Evolutionary conservation across 2,888 invertebrate species (phyloP).

Genomic region (Pammene aurita): DNA sequence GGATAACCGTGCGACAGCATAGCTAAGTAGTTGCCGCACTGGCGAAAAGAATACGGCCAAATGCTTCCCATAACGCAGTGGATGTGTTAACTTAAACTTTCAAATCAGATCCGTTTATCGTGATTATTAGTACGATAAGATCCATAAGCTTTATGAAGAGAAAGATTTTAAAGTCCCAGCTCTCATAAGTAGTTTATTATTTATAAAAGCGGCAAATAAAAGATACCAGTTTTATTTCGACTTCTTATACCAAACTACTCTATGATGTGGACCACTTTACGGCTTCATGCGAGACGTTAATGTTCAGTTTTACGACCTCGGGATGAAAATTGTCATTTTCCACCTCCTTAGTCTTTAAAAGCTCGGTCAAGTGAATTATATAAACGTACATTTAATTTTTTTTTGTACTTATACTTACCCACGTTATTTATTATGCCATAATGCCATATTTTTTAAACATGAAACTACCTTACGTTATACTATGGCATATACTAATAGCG

Average conservation of each 20-base stretch:
- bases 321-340: slow-evolving; percentile 13
- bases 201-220: background rate
- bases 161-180: background rate
- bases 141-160: no score
- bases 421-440: background rate
- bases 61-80: no score
- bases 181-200: background rate
- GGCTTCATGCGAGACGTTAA: slow-evolving; percentile 15
- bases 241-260: slow-evolving; percentile 3
- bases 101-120: no score
- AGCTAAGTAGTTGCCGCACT: no score
- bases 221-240: background rate
- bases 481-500: no score
- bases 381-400: background rate
- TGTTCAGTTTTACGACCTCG: slow-evolving; percentile 7
- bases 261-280: slow-evolving; percentile 11
- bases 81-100: no score
- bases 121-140: background rate
- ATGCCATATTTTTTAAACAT: no score
- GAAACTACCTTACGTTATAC: no score
- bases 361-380: background rate
- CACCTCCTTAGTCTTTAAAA: slow-evolving; percentile 11
- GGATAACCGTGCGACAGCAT: no score
- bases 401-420: background rate
- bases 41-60: no score